These are phyloP conservation scores for Amblyopsis hoosieri DNA, from an alignment of 2,797 vertebrate genomes.

Conservation along the genomic window DNA sequence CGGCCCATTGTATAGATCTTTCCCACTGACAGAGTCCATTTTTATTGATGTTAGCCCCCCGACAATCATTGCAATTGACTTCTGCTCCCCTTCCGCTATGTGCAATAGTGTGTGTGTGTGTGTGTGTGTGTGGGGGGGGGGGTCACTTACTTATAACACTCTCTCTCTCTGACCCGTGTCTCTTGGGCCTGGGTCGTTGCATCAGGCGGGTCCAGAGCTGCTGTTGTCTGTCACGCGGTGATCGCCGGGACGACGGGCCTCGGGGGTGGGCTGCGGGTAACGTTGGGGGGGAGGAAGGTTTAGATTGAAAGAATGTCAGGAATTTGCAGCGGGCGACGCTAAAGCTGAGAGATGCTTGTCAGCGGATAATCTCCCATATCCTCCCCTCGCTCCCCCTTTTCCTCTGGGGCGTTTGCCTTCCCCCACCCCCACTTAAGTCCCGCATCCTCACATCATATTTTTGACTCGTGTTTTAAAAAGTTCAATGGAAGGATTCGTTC, in stretches of 20 bases:
- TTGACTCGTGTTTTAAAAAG: conserved; percentile 3
- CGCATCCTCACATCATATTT: conserved; percentile 25
- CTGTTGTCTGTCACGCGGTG: conserved; percentile 26
- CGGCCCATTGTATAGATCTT: too few relatives aligned
- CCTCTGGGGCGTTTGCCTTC: not conserved
- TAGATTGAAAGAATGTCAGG: conserved; percentile 78
- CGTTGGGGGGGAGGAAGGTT: conserved; percentile 61
- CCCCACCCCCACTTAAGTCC: conserved; percentile 7
- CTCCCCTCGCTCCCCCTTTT: conserved; percentile 36
- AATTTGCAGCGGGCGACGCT: conserved; percentile 74
- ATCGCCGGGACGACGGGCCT: conserved; percentile 24
- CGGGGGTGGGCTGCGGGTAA: conserved; percentile 34
- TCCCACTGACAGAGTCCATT: too few relatives aligned
- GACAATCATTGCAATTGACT: too few relatives aligned
- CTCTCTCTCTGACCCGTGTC: too few relatives aligned
- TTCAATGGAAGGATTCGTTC: too few relatives aligned
- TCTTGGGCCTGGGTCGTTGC: conserved; percentile 34
- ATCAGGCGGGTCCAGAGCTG: conserved; percentile 24
- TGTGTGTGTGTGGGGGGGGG: too few relatives aligned
- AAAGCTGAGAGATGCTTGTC: conserved; percentile 71
- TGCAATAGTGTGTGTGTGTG: not conserved
- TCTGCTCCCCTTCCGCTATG: too few relatives aligned
- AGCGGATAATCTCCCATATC: conserved; percentile 71
- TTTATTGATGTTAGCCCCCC: too few relatives aligned
- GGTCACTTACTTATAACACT: too few relatives aligned